phyloP scores from a whole-genome alignment of 2,888 invertebrate genomes.

The Polia nebulosa region DNA sequence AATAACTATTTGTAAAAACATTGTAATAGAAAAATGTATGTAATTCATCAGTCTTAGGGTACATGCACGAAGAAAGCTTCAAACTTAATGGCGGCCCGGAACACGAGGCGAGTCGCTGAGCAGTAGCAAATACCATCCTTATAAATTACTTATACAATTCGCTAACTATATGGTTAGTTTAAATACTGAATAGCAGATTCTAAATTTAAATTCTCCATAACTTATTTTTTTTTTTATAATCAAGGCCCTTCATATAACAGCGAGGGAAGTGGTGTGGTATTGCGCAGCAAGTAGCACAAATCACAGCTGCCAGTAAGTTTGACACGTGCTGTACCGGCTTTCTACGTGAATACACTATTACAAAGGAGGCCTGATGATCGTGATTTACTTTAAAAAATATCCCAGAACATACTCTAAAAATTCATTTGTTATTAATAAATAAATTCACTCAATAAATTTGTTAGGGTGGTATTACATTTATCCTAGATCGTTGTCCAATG shows the following conservation, averaged over 20 bases:
- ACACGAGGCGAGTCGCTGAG: neutral
- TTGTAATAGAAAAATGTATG: neutral
- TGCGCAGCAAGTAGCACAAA: neutral
- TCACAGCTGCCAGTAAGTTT: neutral
- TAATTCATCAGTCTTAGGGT: neutral
- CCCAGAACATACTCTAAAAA: neutral
- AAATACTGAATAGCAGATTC: too few species aligned
- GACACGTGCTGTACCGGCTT: neutral
- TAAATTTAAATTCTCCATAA: too few species aligned
- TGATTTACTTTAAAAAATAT: constrained; percentile 2
- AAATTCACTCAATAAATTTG: constrained; percentile 2
- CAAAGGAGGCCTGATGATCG: neutral
- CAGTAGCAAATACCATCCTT: neutral
- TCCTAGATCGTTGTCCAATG: too few species aligned
- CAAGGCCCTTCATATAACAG: neutral
- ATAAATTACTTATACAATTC: too few species aligned
- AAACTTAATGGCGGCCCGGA: too few species aligned
- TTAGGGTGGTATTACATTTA: too few species aligned
- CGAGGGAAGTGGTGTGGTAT: neutral
- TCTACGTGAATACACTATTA: neutral
- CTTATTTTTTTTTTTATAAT: too few species aligned
- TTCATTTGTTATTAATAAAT: neutral
- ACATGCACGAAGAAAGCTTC: neutral
- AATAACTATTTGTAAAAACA: constrained; percentile 10
- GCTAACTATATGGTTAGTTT: too few species aligned